Evolutionary conservation across 2,888 invertebrate species (phyloP).

Genomic region (Mythimna impura): DNA sequence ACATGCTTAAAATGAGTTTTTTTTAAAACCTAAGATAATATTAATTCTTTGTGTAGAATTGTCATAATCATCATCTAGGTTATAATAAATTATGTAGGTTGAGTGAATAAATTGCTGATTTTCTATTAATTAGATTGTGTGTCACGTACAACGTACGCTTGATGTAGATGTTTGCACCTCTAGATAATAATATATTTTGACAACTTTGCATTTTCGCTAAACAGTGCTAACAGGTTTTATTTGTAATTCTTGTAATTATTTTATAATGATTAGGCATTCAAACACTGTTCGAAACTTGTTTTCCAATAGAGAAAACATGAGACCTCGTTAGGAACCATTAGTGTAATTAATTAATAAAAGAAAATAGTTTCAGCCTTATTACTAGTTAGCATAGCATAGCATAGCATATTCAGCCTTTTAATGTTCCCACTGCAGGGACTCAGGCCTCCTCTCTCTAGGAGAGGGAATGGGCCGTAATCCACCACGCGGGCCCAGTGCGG

Average conservation of each 20-base stretch:
- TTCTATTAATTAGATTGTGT: slow-evolving; percentile 8
- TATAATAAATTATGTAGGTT: slow-evolving; percentile 23
- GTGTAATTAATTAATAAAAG: no score
- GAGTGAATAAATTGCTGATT: slow-evolving; percentile 37
- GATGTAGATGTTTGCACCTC: slow-evolving; percentile 2
- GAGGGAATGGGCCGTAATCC: no score
- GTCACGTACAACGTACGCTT: slow-evolving; percentile 48
- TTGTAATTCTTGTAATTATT: background rate
- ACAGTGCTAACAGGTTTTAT: slow-evolving; percentile 18
- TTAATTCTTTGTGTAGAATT: background rate
- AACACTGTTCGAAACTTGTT: slow-evolving; percentile 1
- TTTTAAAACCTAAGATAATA: background rate
- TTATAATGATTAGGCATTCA: slow-evolving; percentile 2
- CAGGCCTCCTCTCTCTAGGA: no score
- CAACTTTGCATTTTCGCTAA: slow-evolving; percentile 3
- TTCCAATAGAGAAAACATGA: background rate
- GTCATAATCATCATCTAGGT: background rate
- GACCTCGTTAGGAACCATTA: no score
- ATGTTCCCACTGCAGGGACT: no score
- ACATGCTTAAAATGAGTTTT: no score
- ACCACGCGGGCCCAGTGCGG: no score
- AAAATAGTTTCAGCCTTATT: background rate
- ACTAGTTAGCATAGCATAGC: no score
- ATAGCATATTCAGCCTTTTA: no score
- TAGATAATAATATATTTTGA: slow-evolving; percentile 4